Conservation (phyloP, 2,113 vertebrate species). For the Apaloderma vittatum region DNA sequence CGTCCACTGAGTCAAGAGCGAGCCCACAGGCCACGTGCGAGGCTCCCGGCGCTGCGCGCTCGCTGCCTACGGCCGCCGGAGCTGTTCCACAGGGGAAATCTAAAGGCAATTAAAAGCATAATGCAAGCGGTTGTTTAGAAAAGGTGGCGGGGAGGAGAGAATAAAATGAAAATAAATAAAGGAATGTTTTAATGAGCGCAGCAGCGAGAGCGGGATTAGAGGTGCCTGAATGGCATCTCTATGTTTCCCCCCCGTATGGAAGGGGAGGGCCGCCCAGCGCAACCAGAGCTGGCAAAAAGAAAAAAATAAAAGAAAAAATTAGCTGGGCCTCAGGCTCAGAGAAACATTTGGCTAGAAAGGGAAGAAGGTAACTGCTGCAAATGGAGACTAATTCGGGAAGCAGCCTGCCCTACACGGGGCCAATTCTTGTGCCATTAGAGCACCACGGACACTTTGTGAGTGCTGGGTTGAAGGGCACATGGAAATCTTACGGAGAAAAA, state of each 20-base stretch:
- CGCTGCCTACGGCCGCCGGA: slow-evolving; percentile 35
- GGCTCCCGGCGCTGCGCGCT: not conserved
- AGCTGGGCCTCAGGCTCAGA: slow-evolving; percentile 59
- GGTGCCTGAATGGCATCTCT: slow-evolving; percentile 70
- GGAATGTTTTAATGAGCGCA: slow-evolving; percentile 69
- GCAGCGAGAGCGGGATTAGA: slow-evolving; percentile 62
- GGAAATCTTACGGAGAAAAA: not conserved
- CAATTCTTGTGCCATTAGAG: not conserved
- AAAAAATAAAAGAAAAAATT: slow-evolving; percentile 54
- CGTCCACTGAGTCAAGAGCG: slow-evolving; percentile 47
- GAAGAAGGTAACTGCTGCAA: slow-evolving; percentile 73
- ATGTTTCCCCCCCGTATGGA: slow-evolving; percentile 51
- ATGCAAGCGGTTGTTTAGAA: slow-evolving; percentile 65
- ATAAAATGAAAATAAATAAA: slow-evolving; percentile 75
- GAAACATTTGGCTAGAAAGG: slow-evolving; percentile 61
- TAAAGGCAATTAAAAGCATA: slow-evolving; percentile 71
- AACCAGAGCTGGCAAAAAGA: slow-evolving; percentile 57
- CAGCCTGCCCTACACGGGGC: not conserved
- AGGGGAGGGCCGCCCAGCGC: slow-evolving; percentile 33
- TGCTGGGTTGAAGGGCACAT: not conserved
- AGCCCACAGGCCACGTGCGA: slow-evolving; percentile 33
- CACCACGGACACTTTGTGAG: not conserved
- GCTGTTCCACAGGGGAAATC: slow-evolving; percentile 64
- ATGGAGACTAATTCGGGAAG: slow-evolving; percentile 64
- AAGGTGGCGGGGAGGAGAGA: slow-evolving; percentile 66